A percentile compares a stretch with the other conserved stretches of the same genome.
phyloP scores from a whole-genome alignment of 1,140 invertebrate species.

The Acromyrmex charruanus region DNA sequence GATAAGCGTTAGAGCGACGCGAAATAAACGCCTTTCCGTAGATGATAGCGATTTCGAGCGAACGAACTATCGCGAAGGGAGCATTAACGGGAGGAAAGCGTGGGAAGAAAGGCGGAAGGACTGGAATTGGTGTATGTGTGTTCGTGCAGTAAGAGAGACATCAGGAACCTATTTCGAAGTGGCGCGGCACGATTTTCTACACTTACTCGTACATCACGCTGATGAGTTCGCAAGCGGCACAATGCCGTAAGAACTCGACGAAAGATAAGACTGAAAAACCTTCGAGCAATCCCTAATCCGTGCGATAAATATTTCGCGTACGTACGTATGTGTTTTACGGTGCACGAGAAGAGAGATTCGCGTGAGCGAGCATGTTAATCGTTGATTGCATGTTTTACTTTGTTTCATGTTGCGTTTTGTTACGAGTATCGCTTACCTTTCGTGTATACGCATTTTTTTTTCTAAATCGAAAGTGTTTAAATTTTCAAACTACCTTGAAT shows the following conservation, averaged over 20 bases:
- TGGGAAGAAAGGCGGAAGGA: constrained; percentile 50
- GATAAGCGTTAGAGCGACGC: constrained; percentile 59
- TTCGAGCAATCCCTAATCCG: constrained; percentile 46
- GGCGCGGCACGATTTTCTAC: constrained; percentile 62
- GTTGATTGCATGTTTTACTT: constrained; percentile 16
- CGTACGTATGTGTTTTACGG: constrained; percentile 12
- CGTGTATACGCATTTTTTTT: neutral
- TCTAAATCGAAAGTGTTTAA: neutral
- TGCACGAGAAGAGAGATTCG: constrained; percentile 18
- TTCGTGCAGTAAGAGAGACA: constrained; percentile 56
- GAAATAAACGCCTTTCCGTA: constrained; percentile 62
- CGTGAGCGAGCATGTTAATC: constrained; percentile 22
- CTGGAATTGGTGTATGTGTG: constrained; percentile 35
- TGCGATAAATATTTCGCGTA: constrained; percentile 54
- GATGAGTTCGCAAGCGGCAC: constrained; percentile 57
- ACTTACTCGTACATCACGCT: constrained; percentile 64
- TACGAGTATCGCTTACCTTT: neutral
- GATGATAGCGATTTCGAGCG: constrained; percentile 63
- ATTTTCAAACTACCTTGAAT: neutral
- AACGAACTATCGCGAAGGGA: constrained; percentile 53
- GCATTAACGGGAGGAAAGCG: constrained; percentile 52
- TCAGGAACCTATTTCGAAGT: constrained; percentile 64
- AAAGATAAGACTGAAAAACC: constrained; percentile 56
- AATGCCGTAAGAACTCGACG: constrained; percentile 47
- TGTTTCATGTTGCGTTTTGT: neutral